These are phyloP conservation scores for Camponotus pennsylvanicus DNA, from an alignment of 1,140 invertebrate genomes.

Conservation along the genomic window DNA sequence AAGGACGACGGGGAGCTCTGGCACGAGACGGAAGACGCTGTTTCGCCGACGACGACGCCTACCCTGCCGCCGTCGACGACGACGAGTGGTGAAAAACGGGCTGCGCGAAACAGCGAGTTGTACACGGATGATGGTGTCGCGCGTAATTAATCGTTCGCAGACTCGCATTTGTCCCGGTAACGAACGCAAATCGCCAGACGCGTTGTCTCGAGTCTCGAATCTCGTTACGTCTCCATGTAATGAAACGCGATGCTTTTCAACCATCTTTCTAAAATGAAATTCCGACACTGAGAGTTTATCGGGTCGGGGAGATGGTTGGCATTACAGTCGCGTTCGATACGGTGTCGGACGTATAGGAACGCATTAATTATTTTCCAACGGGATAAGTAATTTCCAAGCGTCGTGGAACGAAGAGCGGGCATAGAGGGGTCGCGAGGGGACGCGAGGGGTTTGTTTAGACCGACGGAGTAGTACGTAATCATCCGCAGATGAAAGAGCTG, in stretches of 20 bases:
- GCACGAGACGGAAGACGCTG: slow-evolving; percentile 41
- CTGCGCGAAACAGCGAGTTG: slow-evolving; percentile 44
- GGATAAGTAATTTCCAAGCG: slow-evolving; percentile 78
- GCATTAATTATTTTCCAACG: slow-evolving; percentile 80
- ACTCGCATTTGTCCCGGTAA: slow-evolving; percentile 48
- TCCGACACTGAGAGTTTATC: too few relatives aligned
- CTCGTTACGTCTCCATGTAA: slow-evolving; percentile 64
- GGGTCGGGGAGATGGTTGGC: too few relatives aligned
- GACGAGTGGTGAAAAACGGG: slow-evolving; percentile 61
- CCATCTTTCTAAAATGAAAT: not conserved
- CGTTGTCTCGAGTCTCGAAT: slow-evolving; percentile 14
- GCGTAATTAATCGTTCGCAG: slow-evolving; percentile 51
- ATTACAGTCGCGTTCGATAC: slow-evolving; percentile 43
- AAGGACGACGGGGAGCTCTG: slow-evolving; percentile 66
- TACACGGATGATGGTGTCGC: slow-evolving; percentile 36
- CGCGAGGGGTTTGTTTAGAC: slow-evolving; percentile 72
- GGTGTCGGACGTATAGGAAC: slow-evolving; percentile 62
- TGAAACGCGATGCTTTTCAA: not conserved
- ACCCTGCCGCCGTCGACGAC: slow-evolving; percentile 3
- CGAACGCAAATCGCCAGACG: slow-evolving; percentile 41
- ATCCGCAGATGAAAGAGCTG: slow-evolving; percentile 86
- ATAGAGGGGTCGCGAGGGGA: not conserved
- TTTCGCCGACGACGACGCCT: slow-evolving; percentile 31
- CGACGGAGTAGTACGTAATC: slow-evolving; percentile 79
- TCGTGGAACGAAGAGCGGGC: slow-evolving; percentile 57